Conservation (phyloP, 2,113 vertebrate genomes). For the Ciconia maguari region DNA sequence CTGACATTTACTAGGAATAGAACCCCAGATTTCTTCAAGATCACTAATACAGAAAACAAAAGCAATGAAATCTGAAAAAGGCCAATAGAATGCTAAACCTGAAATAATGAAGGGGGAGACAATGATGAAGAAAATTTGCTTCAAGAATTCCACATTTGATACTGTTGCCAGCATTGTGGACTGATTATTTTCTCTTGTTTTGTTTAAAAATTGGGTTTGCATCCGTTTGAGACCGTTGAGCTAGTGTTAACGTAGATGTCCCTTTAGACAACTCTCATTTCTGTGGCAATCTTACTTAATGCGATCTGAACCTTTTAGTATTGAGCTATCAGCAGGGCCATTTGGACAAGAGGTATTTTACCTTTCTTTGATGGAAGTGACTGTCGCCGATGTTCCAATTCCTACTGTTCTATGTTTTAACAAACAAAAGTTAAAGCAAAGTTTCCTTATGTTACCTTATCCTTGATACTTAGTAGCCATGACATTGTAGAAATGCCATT, state of each 20-base stretch:
- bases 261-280: not conserved
- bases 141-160: not conserved
- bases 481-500: not conserved
- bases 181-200: not conserved
- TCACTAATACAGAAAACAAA: not conserved
- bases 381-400: accelerated
- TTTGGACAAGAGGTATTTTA: not conserved
- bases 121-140: not conserved
- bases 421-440: not conserved
- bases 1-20: not conserved
- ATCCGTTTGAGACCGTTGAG: not conserved
- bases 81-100: not conserved
- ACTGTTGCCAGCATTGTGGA: not conserved
- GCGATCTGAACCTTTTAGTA: not conserved
- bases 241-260: not conserved
- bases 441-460: not conserved
- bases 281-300: not conserved
- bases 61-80: not conserved
- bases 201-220: not conserved
- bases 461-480: not conserved
- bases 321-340: not conserved
- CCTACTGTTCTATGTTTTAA: not conserved
- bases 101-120: not conserved
- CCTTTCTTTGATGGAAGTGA: not conserved
- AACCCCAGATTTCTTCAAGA: not conserved